Evolutionary conservation across 1,140 invertebrate genomes (phyloP).

Genomic region (Oedothorax gibbosus): DNA sequence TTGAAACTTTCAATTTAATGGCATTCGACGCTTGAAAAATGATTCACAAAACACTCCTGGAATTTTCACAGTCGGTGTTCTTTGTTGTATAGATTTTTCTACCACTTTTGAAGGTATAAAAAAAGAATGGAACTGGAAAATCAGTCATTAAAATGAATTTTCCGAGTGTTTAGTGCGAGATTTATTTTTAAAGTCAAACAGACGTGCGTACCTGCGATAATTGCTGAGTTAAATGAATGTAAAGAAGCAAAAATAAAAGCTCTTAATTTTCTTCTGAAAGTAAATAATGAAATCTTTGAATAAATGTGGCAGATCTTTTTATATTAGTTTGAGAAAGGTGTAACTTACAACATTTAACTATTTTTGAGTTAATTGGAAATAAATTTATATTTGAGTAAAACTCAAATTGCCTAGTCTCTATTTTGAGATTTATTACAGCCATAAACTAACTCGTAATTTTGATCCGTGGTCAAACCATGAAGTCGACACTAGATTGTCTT

Average conservation of each 20-base stretch:
- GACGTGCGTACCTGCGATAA: neutral
- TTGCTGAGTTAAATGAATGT: conserved; percentile 17
- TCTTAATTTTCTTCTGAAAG: conserved; percentile 6
- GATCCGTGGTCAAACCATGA: too few species aligned
- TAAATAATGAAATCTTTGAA: conserved; percentile 1
- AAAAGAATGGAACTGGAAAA: conserved; percentile 1
- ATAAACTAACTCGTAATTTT: too few species aligned
- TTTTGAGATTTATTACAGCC: too few species aligned
- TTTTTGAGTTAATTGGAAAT: too few species aligned
- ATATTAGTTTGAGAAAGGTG: too few species aligned
- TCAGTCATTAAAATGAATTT: conserved; percentile 11
- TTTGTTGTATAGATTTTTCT: neutral
- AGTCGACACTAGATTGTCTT: too few species aligned
- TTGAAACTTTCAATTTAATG: conserved; percentile 27
- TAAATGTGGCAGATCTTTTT: too few species aligned
- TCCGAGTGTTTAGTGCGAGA: neutral
- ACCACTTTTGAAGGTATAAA: neutral
- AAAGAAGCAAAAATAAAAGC: neutral
- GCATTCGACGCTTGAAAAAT: conserved; percentile 20
- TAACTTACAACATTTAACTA: too few species aligned
- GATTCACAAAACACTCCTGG: conserved; percentile 1
- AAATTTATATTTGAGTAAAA: too few species aligned
- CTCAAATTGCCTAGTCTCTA: too few species aligned
- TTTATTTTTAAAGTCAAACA: neutral
- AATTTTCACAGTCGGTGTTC: conserved; percentile 25